A percentile compares a stretch with the other conserved stretches of the same genome.
Evolutionary conservation across 2,888 invertebrate genomes (phyloP).

Genomic region (Polymixis flavicincta): DNA sequence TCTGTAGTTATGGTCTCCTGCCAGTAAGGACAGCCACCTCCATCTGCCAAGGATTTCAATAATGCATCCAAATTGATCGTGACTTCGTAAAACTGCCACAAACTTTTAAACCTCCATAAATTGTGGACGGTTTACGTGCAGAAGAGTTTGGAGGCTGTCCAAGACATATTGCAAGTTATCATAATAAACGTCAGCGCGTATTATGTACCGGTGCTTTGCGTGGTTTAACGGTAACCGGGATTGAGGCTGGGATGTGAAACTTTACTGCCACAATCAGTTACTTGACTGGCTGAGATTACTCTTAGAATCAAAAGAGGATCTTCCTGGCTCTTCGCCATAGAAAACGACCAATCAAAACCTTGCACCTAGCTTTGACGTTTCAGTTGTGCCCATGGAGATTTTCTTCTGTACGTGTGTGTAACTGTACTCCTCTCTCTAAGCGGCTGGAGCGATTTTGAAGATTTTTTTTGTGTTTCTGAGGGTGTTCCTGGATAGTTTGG

Average conservation of each 20-base stretch:
- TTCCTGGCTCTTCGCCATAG: too few relatives aligned
- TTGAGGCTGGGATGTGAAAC: background rate
- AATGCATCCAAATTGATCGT: constrained; percentile 37
- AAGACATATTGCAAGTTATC: constrained; percentile 49
- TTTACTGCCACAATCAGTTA: too few relatives aligned
- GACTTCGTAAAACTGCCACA: constrained; percentile 31
- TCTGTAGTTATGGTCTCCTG: background rate
- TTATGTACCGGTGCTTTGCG: constrained; percentile 5
- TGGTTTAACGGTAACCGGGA: background rate
- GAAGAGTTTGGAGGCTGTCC: constrained; percentile 40
- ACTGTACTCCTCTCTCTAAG: too few relatives aligned
- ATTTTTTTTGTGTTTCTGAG: too few relatives aligned
- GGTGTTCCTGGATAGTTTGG: too few relatives aligned
- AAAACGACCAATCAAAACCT: too few relatives aligned
- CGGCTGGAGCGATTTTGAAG: too few relatives aligned
- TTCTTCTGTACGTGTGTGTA: too few relatives aligned
- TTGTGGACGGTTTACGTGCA: constrained; percentile 16
- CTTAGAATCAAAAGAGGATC: background rate
- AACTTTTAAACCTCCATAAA: constrained; percentile 45
- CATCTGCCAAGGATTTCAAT: constrained; percentile 17
- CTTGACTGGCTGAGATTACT: background rate
- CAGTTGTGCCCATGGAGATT: background rate
- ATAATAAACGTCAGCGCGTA: constrained; percentile 32
- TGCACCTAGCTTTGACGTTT: too few relatives aligned
- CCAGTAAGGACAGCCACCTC: background rate